Evolutionary conservation across 2,113 vertebrate species (phyloP).

Genomic region (Oreochromis niloticus): DNA sequence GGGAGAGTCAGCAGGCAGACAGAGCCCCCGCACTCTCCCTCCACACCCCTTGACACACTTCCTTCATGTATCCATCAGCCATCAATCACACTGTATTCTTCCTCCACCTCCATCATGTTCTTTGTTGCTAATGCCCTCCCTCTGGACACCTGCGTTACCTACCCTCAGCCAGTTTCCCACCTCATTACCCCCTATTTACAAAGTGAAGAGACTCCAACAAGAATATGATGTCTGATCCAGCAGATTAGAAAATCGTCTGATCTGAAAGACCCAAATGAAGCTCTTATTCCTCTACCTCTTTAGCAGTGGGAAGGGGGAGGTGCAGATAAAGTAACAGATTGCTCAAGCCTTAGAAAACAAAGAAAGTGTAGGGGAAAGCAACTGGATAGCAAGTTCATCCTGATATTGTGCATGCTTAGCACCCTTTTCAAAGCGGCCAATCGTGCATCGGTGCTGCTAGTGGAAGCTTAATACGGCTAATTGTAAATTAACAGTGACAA

Average conservation of each 20-base stretch:
- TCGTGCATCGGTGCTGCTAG: neutral
- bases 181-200: constrained; percentile 9
- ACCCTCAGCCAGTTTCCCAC: neutral
- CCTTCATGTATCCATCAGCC: constrained; percentile 33
- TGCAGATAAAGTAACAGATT: neutral
- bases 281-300: neutral
- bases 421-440: neutral
- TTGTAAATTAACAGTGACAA: neutral
- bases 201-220: neutral
- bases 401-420: neutral
- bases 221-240: neutral
- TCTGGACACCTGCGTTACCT: neutral
- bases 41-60: constrained; percentile 18
- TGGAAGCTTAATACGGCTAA: neutral
- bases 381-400: neutral
- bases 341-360: neutral
- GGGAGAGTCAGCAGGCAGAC: constrained; percentile 62
- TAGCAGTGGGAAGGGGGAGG: neutral
- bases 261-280: neutral
- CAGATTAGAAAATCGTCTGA: neutral
- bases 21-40: constrained; percentile 19
- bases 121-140: neutral
- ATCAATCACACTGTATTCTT: neutral
- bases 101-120: neutral
- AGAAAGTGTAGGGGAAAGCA: neutral